Base-by-base conservation (phyloP, 2,888 invertebrate genomes). In the Lycophotia porphyrea region DNA sequence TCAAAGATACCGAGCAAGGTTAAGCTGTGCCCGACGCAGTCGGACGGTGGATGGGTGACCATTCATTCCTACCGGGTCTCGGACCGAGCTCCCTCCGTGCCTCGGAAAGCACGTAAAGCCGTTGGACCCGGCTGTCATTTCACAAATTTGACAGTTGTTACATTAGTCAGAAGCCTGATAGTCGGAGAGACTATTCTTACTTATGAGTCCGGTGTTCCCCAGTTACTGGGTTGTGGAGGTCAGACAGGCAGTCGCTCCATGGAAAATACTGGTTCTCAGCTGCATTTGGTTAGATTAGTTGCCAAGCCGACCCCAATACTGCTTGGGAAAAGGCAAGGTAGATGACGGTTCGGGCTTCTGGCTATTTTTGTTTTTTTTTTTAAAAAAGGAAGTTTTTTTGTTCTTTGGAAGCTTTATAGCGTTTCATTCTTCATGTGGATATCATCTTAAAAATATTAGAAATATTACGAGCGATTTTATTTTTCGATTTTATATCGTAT, bases 11-110 rank as follows among this genome's bases (percentile, higher is more conserved):
- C n/a, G n/a, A n/a, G n/a, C n/a, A n/a, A 42, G 44, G 42, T 72
- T 27, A 72, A 58, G 74, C 74, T 58, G 44, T 24, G 24, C 27
- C 44, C 44, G 27, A 44, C 27, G 44, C 21, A 42, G 34, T 58
- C 74, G 36, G 58, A 44, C 36, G 5, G 24, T 13, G 36, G 74
- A 73, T 73, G 55, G 74, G 74, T 73, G 55, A 73, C 73, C 74
- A 44, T 44, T 15, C 1, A 5, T 13, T 13, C 21, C 21, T 18
- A 21, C 21, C 44, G 44, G 18, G 5, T 44, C 18, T 52, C 18
- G 5, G 13, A 21, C 18, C 34, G 31, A 39, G 24, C 9, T 55
- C 42, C n/a, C 39, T 39, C 72, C 72, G n/a, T 72, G 52, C 21
- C 34, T 72, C 72, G 42, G 72, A 52, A 71, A 72, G 39, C 42